Base-by-base conservation (phyloP, 2,113 vertebrate genomes). In the Kobus ellipsiprymnus region DNA sequence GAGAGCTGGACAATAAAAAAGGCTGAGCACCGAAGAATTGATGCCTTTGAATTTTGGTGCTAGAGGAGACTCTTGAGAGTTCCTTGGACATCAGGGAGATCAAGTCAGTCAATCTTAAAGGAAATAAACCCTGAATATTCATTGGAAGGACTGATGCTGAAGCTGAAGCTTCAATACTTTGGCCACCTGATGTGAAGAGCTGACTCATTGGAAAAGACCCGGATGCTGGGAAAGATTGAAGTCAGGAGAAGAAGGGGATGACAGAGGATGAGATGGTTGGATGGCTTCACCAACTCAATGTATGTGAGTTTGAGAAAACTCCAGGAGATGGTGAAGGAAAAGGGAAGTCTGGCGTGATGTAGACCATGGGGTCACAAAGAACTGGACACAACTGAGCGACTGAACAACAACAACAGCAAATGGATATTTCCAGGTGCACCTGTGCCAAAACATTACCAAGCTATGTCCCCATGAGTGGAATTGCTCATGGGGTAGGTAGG, bases 391-490 rank as follows among this genome's bases (percentile, higher is more conserved):
- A 23, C n/a, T 71, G n/a, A 40, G 67, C 2, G 11, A 71, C n/a
- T 71, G n/a, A 71, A 23, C n/a, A 71, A 36, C 33, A 64, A 33
- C 19, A 71, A 36, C 17, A 71, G n/a, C n/a, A 40, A 40, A 71
- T 40, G 67, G n/a, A 36, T 71, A 50, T 50, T 67, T 86, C 21
- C 15, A 81, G 40, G 7, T n/a, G 17, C 50, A 33, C 33, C 29
- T n/a, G 50, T 44, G 50, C 50, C 71, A 21, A 40, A 33, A 6
- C 27, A 21, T 87, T 29, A 23, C 40, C 1, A 7, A 50, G 44
- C 5, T 5, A 15, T 12, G 15, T 7, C 2, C 17, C 2, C 30
- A 30, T 1, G 27, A 71, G 27, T 17, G 2, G 2, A 13, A 78
- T 55, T 30, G 1, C 30, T 86, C 7, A 3, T 40, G n/a, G 67